These are phyloP conservation scores for Melanotaenia nigrans DNA, from an alignment of 2,797 vertebrate species.

Conservation along the genomic window DNA sequence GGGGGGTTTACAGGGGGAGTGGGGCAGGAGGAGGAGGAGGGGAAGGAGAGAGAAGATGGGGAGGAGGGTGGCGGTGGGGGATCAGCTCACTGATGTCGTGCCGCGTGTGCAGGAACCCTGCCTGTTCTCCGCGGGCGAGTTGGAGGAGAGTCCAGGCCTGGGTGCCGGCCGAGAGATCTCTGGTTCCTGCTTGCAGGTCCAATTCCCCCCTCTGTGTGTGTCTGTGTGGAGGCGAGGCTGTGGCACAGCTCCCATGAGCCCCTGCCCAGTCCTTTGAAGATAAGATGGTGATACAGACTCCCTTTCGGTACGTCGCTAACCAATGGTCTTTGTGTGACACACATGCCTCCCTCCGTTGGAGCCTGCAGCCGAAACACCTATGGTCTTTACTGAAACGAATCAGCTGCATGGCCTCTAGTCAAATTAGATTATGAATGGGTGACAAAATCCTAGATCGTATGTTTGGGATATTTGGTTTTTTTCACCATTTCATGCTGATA, in stretches of 20 bases:
- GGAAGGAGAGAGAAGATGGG: conserved; percentile 28
- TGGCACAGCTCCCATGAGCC: conserved; percentile 81
- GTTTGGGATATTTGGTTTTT: conserved; percentile 65
- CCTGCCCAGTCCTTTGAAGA: conserved; percentile 86
- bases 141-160: conserved; percentile 83
- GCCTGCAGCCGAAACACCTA: conserved; percentile 81
- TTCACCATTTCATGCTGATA: conserved; percentile 70
- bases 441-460: conserved; percentile 73
- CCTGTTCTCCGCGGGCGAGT: conserved; percentile 82
- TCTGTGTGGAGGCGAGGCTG: conserved; percentile 78
- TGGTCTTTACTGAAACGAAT: conserved; percentile 78
- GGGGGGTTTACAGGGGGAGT: conserved; percentile 41
- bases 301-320: conserved; percentile 82
- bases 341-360: conserved; percentile 74
- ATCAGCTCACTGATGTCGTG: conserved; percentile 83
- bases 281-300: conserved; percentile 86
- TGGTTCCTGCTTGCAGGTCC: conserved; percentile 81
- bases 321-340: conserved; percentile 80
- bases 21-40: conserved; percentile 34
- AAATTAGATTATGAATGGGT: conserved; percentile 79
- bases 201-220: conserved; percentile 80
- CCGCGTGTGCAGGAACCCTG: conserved; percentile 83
- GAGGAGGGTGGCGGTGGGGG: conserved; percentile 38
- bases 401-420: conserved; percentile 67
- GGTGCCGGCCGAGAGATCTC: conserved; percentile 81